A percentile compares a stretch with the other conserved stretches of the same genome.
phyloP scores from a whole-genome alignment of 2,113 vertebrate species.

The Otis tarda region DNA sequence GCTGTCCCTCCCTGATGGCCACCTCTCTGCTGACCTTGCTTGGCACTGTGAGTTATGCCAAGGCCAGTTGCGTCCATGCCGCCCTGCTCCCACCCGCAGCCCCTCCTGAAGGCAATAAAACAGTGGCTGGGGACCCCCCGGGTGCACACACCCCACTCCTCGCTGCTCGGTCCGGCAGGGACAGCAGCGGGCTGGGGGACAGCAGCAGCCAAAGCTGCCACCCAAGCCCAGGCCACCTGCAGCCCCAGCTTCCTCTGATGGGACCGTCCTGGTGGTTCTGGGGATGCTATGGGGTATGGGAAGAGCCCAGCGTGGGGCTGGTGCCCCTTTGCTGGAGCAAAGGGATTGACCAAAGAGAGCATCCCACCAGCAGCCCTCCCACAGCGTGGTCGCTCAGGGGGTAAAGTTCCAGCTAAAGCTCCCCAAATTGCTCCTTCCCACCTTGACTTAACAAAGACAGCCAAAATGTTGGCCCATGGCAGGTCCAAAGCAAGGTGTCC shows the following conservation, averaged over 20 bases:
- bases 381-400: no score
- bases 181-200: background rate
- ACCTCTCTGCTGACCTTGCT: background rate
- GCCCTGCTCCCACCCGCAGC: background rate
- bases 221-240: background rate
- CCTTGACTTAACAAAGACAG: background rate
- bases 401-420: background rate
- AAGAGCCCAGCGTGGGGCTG: background rate
- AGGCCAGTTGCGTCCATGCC: background rate
- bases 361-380: background rate
- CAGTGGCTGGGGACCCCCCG: background rate
- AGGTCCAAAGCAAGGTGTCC: background rate
- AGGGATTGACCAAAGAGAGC: background rate
- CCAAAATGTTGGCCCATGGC: background rate
- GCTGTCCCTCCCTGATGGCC: accelerated
- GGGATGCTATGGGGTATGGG: background rate
- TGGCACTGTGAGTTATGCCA: accelerated
- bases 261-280: background rate
- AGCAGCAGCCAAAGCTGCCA: background rate
- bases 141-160: background rate
- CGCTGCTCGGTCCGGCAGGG: background rate
- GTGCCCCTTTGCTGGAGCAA: background rate
- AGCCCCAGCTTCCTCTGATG: background rate
- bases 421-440: background rate
- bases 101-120: background rate